These are phyloP conservation scores for Rhabdomys dilectus DNA, from an alignment of 2,113 vertebrate genomes.

Conservation along the genomic window DNA sequence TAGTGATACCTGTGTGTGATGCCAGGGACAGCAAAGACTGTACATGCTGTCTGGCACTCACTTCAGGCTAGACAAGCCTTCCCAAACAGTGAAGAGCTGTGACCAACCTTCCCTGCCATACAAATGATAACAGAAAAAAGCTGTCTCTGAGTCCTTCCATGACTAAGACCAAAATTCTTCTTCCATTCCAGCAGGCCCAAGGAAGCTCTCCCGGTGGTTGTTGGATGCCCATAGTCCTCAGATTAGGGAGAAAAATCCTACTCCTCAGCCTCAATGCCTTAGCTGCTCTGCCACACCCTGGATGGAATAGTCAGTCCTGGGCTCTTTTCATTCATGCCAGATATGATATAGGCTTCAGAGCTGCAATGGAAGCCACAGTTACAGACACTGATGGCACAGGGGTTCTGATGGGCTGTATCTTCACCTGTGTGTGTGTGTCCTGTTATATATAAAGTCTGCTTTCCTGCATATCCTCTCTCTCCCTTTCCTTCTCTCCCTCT, in stretches of 20 bases:
- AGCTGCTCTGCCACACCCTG: neutral
- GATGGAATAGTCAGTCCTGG: neutral
- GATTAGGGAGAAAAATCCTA: fast-evolving
- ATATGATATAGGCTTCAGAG: neutral
- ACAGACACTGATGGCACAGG: neutral
- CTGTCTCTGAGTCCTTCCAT: neutral
- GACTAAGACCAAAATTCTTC: neutral
- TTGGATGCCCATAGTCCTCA: neutral
- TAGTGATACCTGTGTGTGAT: neutral
- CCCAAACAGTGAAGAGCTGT: neutral
- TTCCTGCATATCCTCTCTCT: neutral
- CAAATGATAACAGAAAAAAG: neutral
- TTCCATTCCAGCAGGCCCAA: neutral
- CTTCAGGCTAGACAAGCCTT: neutral
- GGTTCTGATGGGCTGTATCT: neutral
- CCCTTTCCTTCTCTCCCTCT: neutral
- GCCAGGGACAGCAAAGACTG: neutral
- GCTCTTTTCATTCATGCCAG: neutral
- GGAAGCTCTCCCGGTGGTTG: neutral
- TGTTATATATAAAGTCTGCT: neutral
- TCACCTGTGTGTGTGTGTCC: neutral
- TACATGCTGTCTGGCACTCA: neutral
- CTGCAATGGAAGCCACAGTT: neutral
- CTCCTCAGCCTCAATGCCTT: neutral
- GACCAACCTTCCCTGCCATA: neutral